Evolutionary conservation across 2,888 invertebrate genomes (phyloP).

Genomic region (Tetropium fuscum): DNA sequence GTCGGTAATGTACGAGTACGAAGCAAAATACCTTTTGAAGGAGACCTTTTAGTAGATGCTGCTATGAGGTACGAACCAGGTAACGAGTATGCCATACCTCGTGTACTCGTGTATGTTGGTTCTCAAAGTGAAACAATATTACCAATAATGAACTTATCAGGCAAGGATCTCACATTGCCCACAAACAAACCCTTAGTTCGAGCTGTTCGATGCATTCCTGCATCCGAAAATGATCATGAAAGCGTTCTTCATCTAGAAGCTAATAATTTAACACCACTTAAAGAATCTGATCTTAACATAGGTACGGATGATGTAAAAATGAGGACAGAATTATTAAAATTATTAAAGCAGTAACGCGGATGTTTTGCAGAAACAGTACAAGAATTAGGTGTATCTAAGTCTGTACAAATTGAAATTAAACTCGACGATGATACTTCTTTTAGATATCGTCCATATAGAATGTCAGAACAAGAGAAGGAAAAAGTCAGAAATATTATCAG

Average conservation of each 20-base stretch:
- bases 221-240: background rate
- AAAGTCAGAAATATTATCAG: too few species aligned
- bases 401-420: too few species aligned
- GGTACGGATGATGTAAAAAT: too few species aligned
- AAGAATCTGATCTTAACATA: slow-evolving; percentile 7
- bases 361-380: too few species aligned
- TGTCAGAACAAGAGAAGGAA: too few species aligned
- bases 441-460: too few species aligned
- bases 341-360: too few species aligned
- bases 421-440: too few species aligned
- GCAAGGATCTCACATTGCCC: background rate
- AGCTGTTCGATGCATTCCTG: background rate
- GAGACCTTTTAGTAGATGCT: slow-evolving; percentile 15
- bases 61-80: slow-evolving; percentile 12
- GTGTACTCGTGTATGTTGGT: background rate
- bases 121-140: background rate
- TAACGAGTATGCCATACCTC: slow-evolving; percentile 16
- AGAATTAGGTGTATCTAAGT: too few species aligned
- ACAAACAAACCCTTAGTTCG: slow-evolving; percentile 6
- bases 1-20: slow-evolving; percentile 3
- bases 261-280: background rate
- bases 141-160: slow-evolving; percentile 21
- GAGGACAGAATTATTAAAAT: too few species aligned
- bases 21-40: slow-evolving; percentile 12
- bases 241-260: background rate